Evolutionary conservation across 2,888 invertebrate genomes (phyloP), one percentile per base, ranked within the genome.

Genomic region (Leptopilina syphax): DNA sequence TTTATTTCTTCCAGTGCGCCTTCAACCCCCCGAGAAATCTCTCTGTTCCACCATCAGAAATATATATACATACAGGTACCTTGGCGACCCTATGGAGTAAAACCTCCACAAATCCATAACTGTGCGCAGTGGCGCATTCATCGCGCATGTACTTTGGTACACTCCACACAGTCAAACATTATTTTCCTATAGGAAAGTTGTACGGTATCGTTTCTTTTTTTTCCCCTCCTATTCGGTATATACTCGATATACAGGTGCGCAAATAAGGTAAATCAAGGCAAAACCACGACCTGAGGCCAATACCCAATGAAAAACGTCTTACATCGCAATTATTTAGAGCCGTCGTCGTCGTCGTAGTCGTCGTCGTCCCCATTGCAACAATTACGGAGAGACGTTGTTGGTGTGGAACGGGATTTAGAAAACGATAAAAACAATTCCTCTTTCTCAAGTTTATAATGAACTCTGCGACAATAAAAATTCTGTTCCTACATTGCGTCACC

Each of bases 201-300:
- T 73, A 73, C 57, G n/a, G 73, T 73, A 73, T 57, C 57, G 73
- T n/a, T 6, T 57, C 34, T 57, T n/a, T 57, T 73, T 44, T 44
- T 44, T 44, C 44, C 7, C 44, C 44, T 54, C 57, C 54, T 73
- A 73, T 73, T 57, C 57, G 73, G 57, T 3, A 44, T 6, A 44
- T 54, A 73, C 54, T 34, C 70, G 70, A 73, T 73, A 73, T 73
- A 73, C 73, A 73, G 73, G 73, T 73, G 57, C 7, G 73, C 73
- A 73, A 73, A 73, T 73, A 73, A 73, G 73, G 73, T 73, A 73
- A 73, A 73, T 73, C 73, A 73, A 73, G 73, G 73, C 57, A 73
- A 57, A 54, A 73, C 73, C 18, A 54, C 57, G 54, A 70, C 70
- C 50, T 50, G 54, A 70, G 54, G 34, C 57, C 57, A 13, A 73